These are phyloP conservation scores for Mythimna ferrago DNA, from an alignment of 2,888 invertebrate species.

Conservation along the genomic window DNA sequence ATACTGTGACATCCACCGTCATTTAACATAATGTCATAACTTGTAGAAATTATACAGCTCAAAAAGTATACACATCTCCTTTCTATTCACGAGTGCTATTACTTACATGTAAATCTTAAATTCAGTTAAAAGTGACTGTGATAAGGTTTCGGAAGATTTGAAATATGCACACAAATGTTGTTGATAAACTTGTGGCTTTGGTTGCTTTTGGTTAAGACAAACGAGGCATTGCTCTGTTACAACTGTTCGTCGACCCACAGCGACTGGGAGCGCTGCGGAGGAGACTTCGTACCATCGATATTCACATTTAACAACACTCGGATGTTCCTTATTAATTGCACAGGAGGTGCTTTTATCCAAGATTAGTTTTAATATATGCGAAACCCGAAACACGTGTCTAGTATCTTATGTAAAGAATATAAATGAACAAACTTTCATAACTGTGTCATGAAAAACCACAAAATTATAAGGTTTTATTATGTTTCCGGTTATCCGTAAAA, in stretches of 20 bases:
- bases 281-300: slow-evolving; percentile 72
- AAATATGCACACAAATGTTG: slow-evolving; percentile 63
- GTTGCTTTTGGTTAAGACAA: slow-evolving; percentile 52
- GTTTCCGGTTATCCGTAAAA: no score
- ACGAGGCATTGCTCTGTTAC: slow-evolving; percentile 75
- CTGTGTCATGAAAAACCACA: no score
- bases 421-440: no score
- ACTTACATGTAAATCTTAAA: slow-evolving; percentile 7
- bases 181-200: slow-evolving; percentile 62
- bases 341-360: slow-evolving; percentile 73
- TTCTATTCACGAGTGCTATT: slow-evolving; percentile 6
- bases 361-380: no score
- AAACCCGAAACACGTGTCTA: no score
- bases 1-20: slow-evolving; percentile 4
- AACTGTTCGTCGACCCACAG: slow-evolving; percentile 81
- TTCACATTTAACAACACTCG: slow-evolving; percentile 74
- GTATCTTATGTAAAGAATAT: no score
- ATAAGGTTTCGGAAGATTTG: slow-evolving; percentile 26
- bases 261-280: slow-evolving; percentile 76
- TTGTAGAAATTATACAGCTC: slow-evolving; percentile 10
- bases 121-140: slow-evolving; percentile 25
- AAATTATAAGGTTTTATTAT: no score
- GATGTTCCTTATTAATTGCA: slow-evolving; percentile 78
- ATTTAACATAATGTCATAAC: slow-evolving; percentile 17
- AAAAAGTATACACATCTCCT: background rate